A percentile compares a stretch with the other conserved stretches of the same genome.
phyloP scores from a whole-genome alignment of 2,797 vertebrate genomes.

The Ctenopoma kingsleyae region DNA sequence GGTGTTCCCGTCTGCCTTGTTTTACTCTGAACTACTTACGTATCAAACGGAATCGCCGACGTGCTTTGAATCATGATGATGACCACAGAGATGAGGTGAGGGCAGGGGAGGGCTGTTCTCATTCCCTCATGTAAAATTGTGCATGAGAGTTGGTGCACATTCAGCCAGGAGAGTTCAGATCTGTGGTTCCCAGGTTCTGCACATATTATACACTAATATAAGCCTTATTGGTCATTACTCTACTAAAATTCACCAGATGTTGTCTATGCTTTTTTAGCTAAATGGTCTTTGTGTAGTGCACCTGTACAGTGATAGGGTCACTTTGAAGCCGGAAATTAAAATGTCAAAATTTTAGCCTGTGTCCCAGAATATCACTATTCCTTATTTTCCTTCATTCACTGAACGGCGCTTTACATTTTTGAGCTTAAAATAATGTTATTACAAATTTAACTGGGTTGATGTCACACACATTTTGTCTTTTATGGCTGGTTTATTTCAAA shows the following conservation, averaged over 20 bases:
- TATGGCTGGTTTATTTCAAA: conserved; percentile 22
- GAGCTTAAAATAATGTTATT: conserved; percentile 36
- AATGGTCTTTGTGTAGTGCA: neutral
- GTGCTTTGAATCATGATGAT: conserved; percentile 14
- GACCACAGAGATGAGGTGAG: neutral
- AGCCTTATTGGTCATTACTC: neutral
- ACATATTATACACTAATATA: neutral
- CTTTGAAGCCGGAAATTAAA: conserved; percentile 37
- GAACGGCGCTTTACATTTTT: conserved; percentile 15
- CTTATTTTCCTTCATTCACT: conserved; percentile 29
- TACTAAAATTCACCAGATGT: conserved; percentile 9
- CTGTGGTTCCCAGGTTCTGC: neutral
- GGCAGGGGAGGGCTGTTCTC: neutral
- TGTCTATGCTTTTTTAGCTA: neutral
- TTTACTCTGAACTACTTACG: conserved; percentile 2
- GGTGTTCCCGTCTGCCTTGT: neutral
- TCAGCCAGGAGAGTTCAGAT: neutral
- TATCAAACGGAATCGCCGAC: conserved; percentile 9
- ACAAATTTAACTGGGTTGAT: conserved; percentile 14
- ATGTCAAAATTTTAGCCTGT: conserved; percentile 6
- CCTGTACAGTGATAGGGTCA: neutral
- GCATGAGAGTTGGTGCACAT: neutral
- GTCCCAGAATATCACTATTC: conserved; percentile 17
- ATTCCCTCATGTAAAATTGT: conserved; percentile 2
- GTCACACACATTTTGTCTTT: conserved; percentile 18